Evolutionary conservation across 2,888 invertebrate species (phyloP).

Genomic region (Cinara cedri): DNA sequence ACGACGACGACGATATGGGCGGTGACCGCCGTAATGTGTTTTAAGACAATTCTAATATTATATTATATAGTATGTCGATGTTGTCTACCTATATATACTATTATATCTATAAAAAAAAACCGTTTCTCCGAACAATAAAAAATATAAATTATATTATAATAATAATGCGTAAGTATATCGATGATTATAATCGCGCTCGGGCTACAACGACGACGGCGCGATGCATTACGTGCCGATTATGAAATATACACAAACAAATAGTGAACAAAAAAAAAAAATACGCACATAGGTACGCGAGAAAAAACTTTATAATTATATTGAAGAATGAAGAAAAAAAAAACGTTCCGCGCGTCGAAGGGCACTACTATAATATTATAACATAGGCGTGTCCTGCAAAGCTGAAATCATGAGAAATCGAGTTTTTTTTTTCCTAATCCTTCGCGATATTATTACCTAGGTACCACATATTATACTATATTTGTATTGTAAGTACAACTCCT

Average conservation of each 20-base stretch:
- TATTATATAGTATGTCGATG: no score
- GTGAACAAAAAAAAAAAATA: background rate
- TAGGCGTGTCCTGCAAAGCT: conserved; percentile 9
- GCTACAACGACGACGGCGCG: background rate
- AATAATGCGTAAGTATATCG: background rate
- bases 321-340: background rate
- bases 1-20: no score
- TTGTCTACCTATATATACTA: no score
- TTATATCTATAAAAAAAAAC: no score
- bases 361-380: no score
- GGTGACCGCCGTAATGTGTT: no score
- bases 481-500: no score
- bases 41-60: no score
- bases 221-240: conserved; percentile 15
- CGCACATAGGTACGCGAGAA: background rate
- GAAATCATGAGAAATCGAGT: background rate
- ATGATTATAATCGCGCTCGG: conserved; percentile 6
- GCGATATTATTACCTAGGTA: no score
- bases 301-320: background rate
- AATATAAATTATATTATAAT: background rate
- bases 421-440: no score
- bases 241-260: conserved; percentile 12
- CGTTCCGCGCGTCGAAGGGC: conserved; percentile 18
- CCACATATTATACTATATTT: no score
- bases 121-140: no score